Percentiles rank a stretch among this genome's conserved stretches.
These are phyloP conservation scores for Cotesia congregata DNA, from an alignment of 2,888 invertebrate species.

Conservation along the genomic window DNA sequence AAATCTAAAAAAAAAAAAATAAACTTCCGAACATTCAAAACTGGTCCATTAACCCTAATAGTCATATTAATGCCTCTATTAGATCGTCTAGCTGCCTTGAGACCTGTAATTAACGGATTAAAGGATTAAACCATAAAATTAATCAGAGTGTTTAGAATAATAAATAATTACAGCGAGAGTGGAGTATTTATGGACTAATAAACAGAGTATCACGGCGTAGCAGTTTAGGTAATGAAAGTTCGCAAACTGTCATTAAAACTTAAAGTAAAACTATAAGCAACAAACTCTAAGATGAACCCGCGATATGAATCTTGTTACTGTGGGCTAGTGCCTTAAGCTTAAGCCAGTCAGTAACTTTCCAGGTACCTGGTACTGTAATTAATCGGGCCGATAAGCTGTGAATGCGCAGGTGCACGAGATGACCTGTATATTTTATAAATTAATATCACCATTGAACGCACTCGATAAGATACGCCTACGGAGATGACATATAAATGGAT, in stretches of 20 bases:
- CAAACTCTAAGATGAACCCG: slow-evolving; percentile 42
- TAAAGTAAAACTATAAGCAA: slow-evolving; percentile 54
- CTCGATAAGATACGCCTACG: neutral
- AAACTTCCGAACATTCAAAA: too few relatives aligned
- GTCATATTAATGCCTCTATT: too few relatives aligned
- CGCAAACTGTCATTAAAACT: slow-evolving; percentile 61
- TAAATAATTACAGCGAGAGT: slow-evolving; percentile 13
- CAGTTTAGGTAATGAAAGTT: slow-evolving; percentile 36
- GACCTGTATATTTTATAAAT: slow-evolving; percentile 35
- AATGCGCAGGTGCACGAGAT: slow-evolving; percentile 34
- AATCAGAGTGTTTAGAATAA: too few relatives aligned
- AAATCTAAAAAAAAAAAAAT: too few relatives aligned
- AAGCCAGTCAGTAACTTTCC: slow-evolving; percentile 34
- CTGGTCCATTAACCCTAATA: too few relatives aligned
- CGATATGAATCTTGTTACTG: slow-evolving; percentile 51
- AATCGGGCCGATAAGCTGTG: slow-evolving; percentile 32
- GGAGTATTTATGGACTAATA: neutral
- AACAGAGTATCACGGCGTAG: slow-evolving; percentile 12
- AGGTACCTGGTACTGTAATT: slow-evolving; percentile 37
- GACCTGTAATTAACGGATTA: too few relatives aligned
- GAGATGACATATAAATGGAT: neutral
- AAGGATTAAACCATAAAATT: too few relatives aligned
- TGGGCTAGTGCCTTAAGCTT: slow-evolving; percentile 33
- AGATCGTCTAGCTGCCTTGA: too few relatives aligned
- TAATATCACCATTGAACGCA: slow-evolving; percentile 18